Evolutionary conservation across 2,797 vertebrate species (phyloP).

Genomic region (Chelmon rostratus): DNA sequence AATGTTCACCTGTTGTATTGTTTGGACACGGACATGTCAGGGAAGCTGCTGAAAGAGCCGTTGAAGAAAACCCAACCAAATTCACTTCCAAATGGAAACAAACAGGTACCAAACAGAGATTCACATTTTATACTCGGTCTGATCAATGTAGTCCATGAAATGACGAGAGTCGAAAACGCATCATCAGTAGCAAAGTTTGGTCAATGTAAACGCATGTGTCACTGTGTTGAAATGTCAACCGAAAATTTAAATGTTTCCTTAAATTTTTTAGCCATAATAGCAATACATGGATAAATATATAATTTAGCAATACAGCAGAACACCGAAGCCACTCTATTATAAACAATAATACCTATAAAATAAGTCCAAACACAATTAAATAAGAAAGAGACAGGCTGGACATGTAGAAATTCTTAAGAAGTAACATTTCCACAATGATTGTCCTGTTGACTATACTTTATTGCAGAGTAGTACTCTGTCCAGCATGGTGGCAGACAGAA

Average conservation of each 20-base stretch:
- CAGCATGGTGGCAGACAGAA: no score
- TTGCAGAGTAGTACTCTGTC: no score
- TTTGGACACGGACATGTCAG: constrained; percentile 51
- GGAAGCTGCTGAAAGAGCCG: constrained; percentile 26
- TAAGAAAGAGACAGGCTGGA: no score
- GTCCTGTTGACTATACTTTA: neutral
- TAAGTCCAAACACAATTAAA: no score
- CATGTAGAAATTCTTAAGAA: neutral
- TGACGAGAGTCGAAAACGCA: constrained; percentile 19
- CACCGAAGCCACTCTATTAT: neutral
- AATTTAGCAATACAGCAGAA: no score
- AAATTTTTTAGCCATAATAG: no score
- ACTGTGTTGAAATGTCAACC: no score
- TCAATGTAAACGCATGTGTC: no score
- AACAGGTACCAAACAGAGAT: constrained; percentile 37
- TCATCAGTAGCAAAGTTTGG: constrained; percentile 1
- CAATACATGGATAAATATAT: no score
- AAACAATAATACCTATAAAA: neutral
- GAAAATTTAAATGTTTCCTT: no score
- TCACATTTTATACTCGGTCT: constrained; percentile 36
- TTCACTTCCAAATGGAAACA: constrained; percentile 44
- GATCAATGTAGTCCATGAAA: neutral
- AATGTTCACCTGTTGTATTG: constrained; percentile 53
- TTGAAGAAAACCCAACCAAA: constrained; percentile 36
- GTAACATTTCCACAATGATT: neutral